Percentiles rank a stretch among this genome's conserved stretches.
phyloP scores from a whole-genome alignment of 2,797 vertebrate genomes.

The Rhadinocentrus ornatus region DNA sequence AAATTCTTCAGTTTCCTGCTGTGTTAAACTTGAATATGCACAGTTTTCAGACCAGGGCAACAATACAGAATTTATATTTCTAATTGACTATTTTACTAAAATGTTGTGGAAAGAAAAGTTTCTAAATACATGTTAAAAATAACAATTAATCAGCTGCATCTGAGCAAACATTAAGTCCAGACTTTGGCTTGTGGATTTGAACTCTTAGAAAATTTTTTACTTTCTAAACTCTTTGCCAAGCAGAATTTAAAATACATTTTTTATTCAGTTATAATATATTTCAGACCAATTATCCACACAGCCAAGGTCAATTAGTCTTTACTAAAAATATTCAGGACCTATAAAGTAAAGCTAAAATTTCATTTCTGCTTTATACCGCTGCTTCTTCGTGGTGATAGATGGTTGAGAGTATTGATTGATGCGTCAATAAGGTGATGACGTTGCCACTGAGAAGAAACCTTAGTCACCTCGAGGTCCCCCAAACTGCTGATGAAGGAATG shows the following conservation, averaged over 20 bases:
- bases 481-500: conserved; percentile 66
- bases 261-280: neutral
- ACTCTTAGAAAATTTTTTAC: neutral
- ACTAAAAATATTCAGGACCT: neutral
- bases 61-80: no score
- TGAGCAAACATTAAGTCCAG: no score
- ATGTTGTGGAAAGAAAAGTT: neutral
- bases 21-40: no score
- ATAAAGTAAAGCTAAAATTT: conserved; percentile 7
- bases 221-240: no score
- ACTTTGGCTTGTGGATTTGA: no score
- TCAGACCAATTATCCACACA: neutral
- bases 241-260: neutral
- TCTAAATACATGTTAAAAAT: no score
- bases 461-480: conserved; percentile 39
- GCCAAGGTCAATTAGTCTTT: neutral
- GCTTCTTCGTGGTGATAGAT: conserved; percentile 57
- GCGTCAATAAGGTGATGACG: conserved; percentile 57
- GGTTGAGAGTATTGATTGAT: conserved; percentile 52
- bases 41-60: no score
- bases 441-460: conserved; percentile 41
- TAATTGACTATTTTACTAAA: conserved; percentile 1
- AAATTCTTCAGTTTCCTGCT: no score
- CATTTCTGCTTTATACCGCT: conserved; percentile 1
- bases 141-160: no score